Percentiles rank a stretch among this genome's conserved stretches.
These are phyloP conservation scores for Mya arenaria DNA, from an alignment of 1,140 invertebrate species.

Conservation along the genomic window DNA sequence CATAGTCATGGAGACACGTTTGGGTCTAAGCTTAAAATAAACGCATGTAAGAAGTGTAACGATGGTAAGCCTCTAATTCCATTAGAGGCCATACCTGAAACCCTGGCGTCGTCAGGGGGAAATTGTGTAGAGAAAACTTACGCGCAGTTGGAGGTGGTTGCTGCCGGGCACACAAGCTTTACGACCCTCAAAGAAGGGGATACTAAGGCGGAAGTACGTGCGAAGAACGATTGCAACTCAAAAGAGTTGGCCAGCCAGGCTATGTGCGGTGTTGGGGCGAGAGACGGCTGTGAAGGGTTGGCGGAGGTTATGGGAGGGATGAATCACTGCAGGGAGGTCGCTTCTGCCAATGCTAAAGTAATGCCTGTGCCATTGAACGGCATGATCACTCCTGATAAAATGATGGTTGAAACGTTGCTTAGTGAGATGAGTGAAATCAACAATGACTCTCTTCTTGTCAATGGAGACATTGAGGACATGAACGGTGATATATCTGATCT, in stretches of 20 bases:
- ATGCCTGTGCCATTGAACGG: constrained; percentile 38
- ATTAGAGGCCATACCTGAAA: constrained; percentile 49
- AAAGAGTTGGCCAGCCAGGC: too few species aligned
- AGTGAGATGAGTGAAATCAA: not conserved
- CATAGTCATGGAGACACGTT: too few species aligned
- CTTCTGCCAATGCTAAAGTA: constrained; percentile 40
- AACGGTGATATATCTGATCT: too few species aligned
- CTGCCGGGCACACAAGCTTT: constrained; percentile 9
- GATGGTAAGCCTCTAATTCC: constrained; percentile 12
- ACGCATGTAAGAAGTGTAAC: constrained; percentile 1
- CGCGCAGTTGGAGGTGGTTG: constrained; percentile 47
- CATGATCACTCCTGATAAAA: constrained; percentile 30
- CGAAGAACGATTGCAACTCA: too few species aligned
- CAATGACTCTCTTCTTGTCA: too few species aligned
- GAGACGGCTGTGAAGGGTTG: constrained; percentile 17
- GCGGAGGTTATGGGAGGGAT: not conserved
- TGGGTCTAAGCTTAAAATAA: too few species aligned
- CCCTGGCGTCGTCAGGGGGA: constrained; percentile 42
- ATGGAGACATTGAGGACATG: too few species aligned
- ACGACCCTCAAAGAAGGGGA: constrained; percentile 9
- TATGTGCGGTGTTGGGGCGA: constrained; percentile 24
- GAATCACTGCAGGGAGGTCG: not conserved
- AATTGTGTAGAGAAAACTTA: constrained; percentile 48
- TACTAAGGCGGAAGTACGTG: too few species aligned
- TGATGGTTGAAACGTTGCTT: constrained; percentile 41